A percentile compares a stretch with the other conserved stretches of the same genome.
Evolutionary conservation across 2,113 vertebrate species (phyloP).

Genomic region (Psettodes erumei): DNA sequence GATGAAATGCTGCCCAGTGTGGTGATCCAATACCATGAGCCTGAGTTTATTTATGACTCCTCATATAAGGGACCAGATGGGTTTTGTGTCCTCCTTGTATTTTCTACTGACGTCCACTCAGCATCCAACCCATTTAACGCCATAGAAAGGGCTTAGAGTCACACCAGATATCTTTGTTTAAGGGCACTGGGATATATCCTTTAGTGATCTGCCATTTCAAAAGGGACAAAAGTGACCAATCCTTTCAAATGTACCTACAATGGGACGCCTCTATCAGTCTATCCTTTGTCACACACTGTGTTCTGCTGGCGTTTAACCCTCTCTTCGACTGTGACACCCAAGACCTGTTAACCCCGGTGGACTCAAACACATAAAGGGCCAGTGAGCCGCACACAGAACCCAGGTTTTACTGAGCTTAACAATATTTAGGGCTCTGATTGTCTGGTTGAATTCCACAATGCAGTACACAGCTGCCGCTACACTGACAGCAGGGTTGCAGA

Average conservation of each 20-base stretch:
- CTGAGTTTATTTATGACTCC: conserved; percentile 45
- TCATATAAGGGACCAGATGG: conserved; percentile 54
- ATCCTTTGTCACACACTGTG: conserved; percentile 63
- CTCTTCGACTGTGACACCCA: conserved; percentile 66
- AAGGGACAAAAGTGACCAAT: conserved; percentile 70
- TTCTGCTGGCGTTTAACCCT: conserved; percentile 63
- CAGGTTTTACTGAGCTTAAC: conserved; percentile 59
- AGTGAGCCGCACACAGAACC: conserved; percentile 22
- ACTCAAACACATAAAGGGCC: conserved; percentile 62
- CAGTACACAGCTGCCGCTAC: conserved; percentile 64
- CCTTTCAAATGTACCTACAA: conserved; percentile 69
- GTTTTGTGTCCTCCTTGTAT: conserved; percentile 49
- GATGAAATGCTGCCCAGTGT: conserved; percentile 11
- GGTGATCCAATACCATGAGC: conserved; percentile 19
- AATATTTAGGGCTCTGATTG: conserved; percentile 63
- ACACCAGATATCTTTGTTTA: conserved; percentile 66
- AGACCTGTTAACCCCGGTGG: conserved; percentile 71
- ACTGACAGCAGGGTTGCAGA: conserved; percentile 4
- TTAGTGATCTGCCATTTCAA: conserved; percentile 70
- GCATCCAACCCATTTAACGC: conserved; percentile 56
- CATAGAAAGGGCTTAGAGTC: conserved; percentile 50
- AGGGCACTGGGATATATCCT: conserved; percentile 60
- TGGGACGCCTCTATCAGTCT: conserved; percentile 56
- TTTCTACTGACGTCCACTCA: conserved; percentile 64
- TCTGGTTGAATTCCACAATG: conserved; percentile 65